Base-by-base conservation (phyloP, 2,888 invertebrate species). In the Anarsia innoxiella region DNA sequence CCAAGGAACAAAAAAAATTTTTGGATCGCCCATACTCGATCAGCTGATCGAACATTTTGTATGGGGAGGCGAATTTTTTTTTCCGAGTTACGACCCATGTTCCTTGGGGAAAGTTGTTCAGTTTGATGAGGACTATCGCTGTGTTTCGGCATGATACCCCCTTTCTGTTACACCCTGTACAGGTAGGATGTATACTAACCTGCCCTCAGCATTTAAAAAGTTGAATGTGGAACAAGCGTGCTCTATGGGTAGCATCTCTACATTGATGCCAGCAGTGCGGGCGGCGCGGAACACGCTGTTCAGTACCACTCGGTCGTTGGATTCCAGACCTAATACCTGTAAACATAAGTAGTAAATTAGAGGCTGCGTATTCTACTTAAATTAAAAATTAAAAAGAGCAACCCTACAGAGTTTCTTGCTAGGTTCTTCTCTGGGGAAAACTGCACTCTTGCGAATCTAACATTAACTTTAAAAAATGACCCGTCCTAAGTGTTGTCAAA, bases 161-260 rank as follows among this genome's bases (percentile, higher is more conserved):
- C n/a, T n/a, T n/a, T n/a, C n/a, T n/a, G n/a, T n/a, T n/a, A n/a
- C n/a, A n/a, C n/a, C n/a, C n/a, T n/a, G n/a, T n/a, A n/a, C 19
- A 8, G 8, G 19, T 8, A 19, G 19, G 19, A 31, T 13, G 23
- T 2, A n/a, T n/a, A n/a, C n/a, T n/a, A n/a, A 90, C 90, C 89
- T 71, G 32, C 90, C 89, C 70, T 99, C 98, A 0, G 91, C 88
- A 66, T 91, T 93, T 26, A 97, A 82, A 65, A 96, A 98, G 82
- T 98, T 99, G 73, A 94, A 99, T 0, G 94, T 94, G 1, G 95
- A 83, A 55, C 94, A 92, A 0, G 98, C 98, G 60, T 92, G 90
- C 48, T 94, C 91, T 0, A 95, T 93, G 0, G 92, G 87, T 31
- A 96, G 74, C 30, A 97, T 84, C 79, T 98, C 97, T 6, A 92